Base-by-base conservation (phyloP, 2,888 invertebrate species). In the Scrobipalpa atriplicella region DNA sequence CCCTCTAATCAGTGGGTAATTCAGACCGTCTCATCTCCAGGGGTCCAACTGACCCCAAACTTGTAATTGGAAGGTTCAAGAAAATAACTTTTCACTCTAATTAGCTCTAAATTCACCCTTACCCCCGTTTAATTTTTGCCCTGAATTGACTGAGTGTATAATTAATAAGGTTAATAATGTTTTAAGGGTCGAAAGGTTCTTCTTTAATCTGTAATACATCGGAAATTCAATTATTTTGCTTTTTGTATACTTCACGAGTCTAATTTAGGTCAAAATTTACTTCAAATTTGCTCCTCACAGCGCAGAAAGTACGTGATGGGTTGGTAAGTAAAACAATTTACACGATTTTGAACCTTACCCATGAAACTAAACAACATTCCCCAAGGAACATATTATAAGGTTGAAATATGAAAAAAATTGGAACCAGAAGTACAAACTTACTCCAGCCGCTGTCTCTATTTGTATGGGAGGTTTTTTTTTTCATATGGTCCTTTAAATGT, bases 131-230 rank as follows among this genome's bases (percentile, higher is more conserved):
- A 51, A 51, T 51, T 51, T 51, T 51, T 51, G 51, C 51, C 16
- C 51, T 8, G n/a, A 51, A 51, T 51, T 51, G 7, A 16, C 51
- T 51, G 16, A 51, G 51, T 51, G 51, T 51, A 51, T 51, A 51
- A 51, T 51, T 3, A n/a, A 51, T 51, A 51, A 13, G 51, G 51
- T 16, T 51, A 16, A 51, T 51, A 51, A 51, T 51, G 51, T 51
- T 51, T 16, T 51, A 16, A 51, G 51, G 51, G 51, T 16, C 18
- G 5, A 29, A 29, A 5, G 29, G 29, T 29, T 51, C n/a, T 51
- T 51, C 8, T n/a, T 16, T 16, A 16, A 2, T 16, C 16, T 16
- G 51, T 13, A 16, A 16, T 16, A n/a, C 18, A 16, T 51, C 7
- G 51, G n/a, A 51, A 51, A 51, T 51, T 16, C n/a, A 51, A 51